These are phyloP conservation scores for Tanaodytes sp. DNA, from an alignment of 2,888 invertebrate genomes.

Conservation along the genomic window DNA sequence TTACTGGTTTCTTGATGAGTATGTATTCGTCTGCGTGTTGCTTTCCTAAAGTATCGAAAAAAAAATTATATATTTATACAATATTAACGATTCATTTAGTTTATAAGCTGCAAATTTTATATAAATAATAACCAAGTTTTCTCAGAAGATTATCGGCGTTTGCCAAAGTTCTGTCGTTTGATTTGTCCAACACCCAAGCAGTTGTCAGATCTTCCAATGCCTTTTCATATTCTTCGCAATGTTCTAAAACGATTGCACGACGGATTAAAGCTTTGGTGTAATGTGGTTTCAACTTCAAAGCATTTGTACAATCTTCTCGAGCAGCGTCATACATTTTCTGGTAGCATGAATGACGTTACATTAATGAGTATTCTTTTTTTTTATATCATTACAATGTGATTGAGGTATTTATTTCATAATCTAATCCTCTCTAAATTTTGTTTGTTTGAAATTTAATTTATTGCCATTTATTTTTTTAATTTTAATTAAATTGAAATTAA, in stretches of 20 bases:
- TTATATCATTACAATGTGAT: too few species aligned
- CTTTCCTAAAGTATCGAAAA: constrained; percentile 69
- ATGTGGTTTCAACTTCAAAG: constrained; percentile 86
- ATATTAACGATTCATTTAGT: too few species aligned
- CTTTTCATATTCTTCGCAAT: constrained; percentile 83
- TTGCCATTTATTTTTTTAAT: too few species aligned
- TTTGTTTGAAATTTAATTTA: too few species aligned
- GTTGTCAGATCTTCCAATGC: constrained; percentile 94
- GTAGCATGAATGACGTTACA: too few species aligned
- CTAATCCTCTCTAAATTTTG: too few species aligned
- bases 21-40: constrained; percentile 85
- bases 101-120: too few species aligned
- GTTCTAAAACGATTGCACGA: constrained; percentile 87
- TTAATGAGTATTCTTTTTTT: too few species aligned
- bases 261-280: constrained; percentile 91
- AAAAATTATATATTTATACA: too few species aligned
- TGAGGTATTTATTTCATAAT: too few species aligned
- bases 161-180: constrained; percentile 84
- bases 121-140: constrained; percentile 77
- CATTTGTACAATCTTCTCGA: constrained; percentile 88
- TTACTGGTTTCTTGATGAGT: constrained; percentile 79
- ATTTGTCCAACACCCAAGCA: constrained; percentile 90
- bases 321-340: constrained; percentile 86
- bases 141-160: constrained; percentile 92
- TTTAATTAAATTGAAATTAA: too few species aligned